phyloP scores from a whole-genome alignment of 2,113 vertebrate species.

The Silurus glanis region DNA sequence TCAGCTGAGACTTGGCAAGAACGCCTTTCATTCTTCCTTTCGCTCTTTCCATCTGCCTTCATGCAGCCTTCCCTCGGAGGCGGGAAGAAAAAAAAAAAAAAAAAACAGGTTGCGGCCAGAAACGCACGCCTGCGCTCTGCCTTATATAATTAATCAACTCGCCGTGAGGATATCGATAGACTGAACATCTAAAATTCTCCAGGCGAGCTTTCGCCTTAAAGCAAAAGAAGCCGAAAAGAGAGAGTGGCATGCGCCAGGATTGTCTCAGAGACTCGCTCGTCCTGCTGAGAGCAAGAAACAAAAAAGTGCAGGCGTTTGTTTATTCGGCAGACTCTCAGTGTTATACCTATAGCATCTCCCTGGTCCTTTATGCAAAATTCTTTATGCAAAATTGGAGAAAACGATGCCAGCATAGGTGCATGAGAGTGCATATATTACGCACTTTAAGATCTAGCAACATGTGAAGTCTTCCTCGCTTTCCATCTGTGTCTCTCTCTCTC shows the following conservation, averaged over 20 bases:
- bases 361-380: too few relatives aligned
- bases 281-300: slow-evolving; percentile 39
- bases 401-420: slow-evolving; percentile 34
- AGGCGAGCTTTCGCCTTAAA: slow-evolving; percentile 44
- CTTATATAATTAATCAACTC: slow-evolving; percentile 57
- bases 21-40: slow-evolving; percentile 48
- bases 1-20: slow-evolving; percentile 54
- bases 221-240: slow-evolving; percentile 31
- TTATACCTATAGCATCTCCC: slow-evolving; percentile 10
- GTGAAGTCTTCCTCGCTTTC: slow-evolving; percentile 2
- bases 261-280: slow-evolving; percentile 24
- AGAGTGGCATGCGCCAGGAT: slow-evolving; percentile 25
- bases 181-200: slow-evolving; percentile 48
- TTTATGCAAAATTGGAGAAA: slow-evolving; percentile 32
- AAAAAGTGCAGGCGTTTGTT: slow-evolving; percentile 30
- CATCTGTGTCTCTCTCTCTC: not conserved
- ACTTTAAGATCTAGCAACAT: slow-evolving; percentile 25
- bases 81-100: not conserved
- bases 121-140: slow-evolving; percentile 38
- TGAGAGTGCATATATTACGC: slow-evolving; percentile 46
- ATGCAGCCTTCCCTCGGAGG: slow-evolving; percentile 47
- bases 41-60: slow-evolving; percentile 53
- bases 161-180: slow-evolving; percentile 43
- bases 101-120: slow-evolving; percentile 51
- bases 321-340: slow-evolving; percentile 29